These are phyloP conservation scores for Elephas maximus DNA, from an alignment of 2,113 vertebrate species.

Conservation along the genomic window DNA sequence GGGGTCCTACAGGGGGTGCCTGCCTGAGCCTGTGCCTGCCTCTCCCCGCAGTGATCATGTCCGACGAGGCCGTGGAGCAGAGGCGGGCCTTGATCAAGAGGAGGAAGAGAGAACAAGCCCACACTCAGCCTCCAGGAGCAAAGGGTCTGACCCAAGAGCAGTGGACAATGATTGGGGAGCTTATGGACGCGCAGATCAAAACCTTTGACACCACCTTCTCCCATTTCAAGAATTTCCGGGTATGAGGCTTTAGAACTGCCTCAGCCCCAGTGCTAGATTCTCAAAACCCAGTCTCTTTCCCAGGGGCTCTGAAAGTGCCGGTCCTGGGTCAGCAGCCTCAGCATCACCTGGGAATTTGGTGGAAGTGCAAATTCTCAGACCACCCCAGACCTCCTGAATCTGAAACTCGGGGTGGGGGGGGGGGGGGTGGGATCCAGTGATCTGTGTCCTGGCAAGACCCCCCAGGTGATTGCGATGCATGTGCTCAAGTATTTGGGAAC, in stretches of 20 bases:
- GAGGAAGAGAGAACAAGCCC: constrained; percentile 66
- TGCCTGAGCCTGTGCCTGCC: neutral
- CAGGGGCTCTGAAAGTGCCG: neutral
- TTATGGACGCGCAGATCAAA: constrained; percentile 84
- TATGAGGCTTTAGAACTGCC: constrained; percentile 63
- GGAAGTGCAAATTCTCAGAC: neutral
- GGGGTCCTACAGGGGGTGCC: neutral
- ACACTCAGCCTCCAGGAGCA: neutral
- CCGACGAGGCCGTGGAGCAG: constrained; percentile 87
- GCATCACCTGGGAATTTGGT: neutral
- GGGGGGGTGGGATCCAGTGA: no score
- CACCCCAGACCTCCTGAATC: neutral
- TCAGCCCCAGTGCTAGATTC: neutral
- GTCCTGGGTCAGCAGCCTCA: no score
- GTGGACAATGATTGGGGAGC: constrained; percentile 82
- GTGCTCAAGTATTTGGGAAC: neutral
- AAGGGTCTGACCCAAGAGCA: constrained; percentile 84
- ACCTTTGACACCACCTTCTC: constrained; percentile 88
- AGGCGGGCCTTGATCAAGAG: constrained; percentile 86
- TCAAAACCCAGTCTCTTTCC: neutral
- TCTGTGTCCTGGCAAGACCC: neutral
- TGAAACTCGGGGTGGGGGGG: neutral
- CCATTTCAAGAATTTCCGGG: constrained; percentile 88
- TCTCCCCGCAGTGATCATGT: constrained; percentile 89
- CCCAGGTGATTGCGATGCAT: neutral